Evolutionary conservation across 2,888 invertebrate genomes (phyloP).

Genomic region (Parnassius glacialis): DNA sequence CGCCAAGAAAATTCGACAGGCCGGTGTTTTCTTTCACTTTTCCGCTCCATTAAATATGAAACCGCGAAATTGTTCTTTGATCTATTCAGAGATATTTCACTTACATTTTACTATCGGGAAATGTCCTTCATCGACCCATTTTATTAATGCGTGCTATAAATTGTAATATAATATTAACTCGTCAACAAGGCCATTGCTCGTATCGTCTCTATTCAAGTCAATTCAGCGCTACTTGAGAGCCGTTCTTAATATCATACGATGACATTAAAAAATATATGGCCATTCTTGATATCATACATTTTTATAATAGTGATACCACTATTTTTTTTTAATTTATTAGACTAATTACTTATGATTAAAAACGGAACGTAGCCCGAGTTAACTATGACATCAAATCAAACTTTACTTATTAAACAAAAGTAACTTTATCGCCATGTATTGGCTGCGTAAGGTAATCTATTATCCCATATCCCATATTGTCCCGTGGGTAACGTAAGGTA

Average conservation of each 20-base stretch:
- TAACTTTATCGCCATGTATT: no score
- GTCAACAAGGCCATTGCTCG: slow-evolving; percentile 3
- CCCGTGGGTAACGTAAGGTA: no score
- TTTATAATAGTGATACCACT: no score
- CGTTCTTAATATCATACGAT: slow-evolving; percentile 10
- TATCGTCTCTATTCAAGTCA: not conserved
- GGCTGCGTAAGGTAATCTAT: no score
- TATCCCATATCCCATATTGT: no score
- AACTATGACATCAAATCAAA: no score
- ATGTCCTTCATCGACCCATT: slow-evolving; percentile 19
- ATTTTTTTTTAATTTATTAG: not conserved
- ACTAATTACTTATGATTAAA: no score
- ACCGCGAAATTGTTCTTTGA: slow-evolving; percentile 47
- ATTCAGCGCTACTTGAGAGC: not conserved
- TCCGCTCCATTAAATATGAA: slow-evolving; percentile 44
- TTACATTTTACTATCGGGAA: slow-evolving; percentile 32
- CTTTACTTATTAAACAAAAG: no score
- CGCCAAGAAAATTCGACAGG: slow-evolving; percentile 38
- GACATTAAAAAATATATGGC: slow-evolving; percentile 16
- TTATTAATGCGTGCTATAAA: not conserved
- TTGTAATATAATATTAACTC: slow-evolving; percentile 1
- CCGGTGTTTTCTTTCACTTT: slow-evolving; percentile 50
- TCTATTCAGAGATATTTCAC: slow-evolving; percentile 45
- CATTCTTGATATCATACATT: no score
- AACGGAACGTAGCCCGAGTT: no score